Evolutionary conservation across 2,113 vertebrate genomes (phyloP).

Genomic region (Acrocephalus arundinaceus): DNA sequence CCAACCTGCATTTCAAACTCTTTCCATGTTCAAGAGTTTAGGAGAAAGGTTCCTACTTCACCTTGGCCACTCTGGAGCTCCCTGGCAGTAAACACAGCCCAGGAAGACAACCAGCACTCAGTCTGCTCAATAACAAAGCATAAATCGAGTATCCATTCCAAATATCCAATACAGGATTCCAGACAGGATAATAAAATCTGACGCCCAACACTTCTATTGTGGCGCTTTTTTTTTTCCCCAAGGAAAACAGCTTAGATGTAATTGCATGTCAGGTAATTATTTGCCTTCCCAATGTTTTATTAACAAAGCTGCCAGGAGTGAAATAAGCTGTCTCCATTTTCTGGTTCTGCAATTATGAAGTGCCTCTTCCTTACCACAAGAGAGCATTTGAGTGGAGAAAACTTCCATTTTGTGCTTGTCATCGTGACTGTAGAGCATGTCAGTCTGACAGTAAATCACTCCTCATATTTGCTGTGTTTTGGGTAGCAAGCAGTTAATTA

Average conservation of each 20-base stretch:
- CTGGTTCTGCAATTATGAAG: constrained; percentile 57
- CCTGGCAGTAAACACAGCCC: neutral
- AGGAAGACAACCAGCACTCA: neutral
- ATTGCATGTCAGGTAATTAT: constrained; percentile 57
- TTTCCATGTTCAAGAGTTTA: neutral
- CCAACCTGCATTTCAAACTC: neutral
- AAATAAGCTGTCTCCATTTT: constrained; percentile 46
- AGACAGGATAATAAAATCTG: constrained; percentile 13
- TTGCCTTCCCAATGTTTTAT: constrained; percentile 55
- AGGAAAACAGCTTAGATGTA: constrained; percentile 35
- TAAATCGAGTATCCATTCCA: neutral
- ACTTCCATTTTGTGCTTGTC: constrained; percentile 42
- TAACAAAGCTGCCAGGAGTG: constrained; percentile 48
- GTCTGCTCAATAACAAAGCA: neutral
- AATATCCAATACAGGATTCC: neutral
- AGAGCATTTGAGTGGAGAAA: constrained; percentile 61
- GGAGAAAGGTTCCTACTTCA: neutral
- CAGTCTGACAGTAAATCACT: constrained; percentile 22
- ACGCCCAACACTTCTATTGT: neutral
- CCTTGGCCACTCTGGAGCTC: neutral
- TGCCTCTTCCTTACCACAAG: constrained; percentile 49
- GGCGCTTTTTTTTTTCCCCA: neutral
- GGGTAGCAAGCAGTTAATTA: constrained; percentile 33
- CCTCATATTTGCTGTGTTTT: neutral
- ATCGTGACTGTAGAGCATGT: neutral